A percentile compares a stretch with the other conserved stretches of the same genome.
Conservation (phyloP, 2,888 invertebrate genomes). For the Sipha maydis region DNA sequence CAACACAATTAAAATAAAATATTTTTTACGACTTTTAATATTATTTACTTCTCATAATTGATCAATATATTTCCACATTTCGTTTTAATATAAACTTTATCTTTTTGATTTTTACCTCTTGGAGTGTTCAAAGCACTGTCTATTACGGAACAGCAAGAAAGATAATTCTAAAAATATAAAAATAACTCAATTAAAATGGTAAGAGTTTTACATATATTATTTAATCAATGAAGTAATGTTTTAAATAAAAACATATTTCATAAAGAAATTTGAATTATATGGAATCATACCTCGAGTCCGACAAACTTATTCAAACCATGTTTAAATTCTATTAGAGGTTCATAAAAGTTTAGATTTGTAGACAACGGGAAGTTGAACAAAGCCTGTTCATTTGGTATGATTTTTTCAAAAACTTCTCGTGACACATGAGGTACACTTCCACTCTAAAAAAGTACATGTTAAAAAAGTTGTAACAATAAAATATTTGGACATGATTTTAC, state of each 20-base stretch:
- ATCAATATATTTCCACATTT: constrained; percentile 79
- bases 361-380: constrained; percentile 79
- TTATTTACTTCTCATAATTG: constrained; percentile 70
- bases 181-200: not conserved
- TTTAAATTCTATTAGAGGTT: constrained; percentile 74
- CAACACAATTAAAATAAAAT: not conserved
- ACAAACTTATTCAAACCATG: constrained; percentile 78
- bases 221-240: not conserved
- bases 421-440: constrained; percentile 87
- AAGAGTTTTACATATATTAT: too few species aligned
- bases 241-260: not conserved
- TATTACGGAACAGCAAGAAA: constrained; percentile 73
- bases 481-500: not conserved
- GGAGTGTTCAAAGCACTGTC: constrained; percentile 77
- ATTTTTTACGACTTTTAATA: not conserved
- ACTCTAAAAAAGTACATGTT: constrained; percentile 70
- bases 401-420: constrained; percentile 77
- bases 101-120: constrained; percentile 78
- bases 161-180: constrained; percentile 68
- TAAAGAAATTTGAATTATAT: too few species aligned
- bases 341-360: constrained; percentile 75
- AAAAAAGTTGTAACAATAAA: not conserved
- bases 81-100: constrained; percentile 81
- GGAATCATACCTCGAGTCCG: constrained; percentile 69
- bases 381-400: constrained; percentile 69